Conservation (phyloP, 2,888 invertebrate species). For the Phortica magna region DNA sequence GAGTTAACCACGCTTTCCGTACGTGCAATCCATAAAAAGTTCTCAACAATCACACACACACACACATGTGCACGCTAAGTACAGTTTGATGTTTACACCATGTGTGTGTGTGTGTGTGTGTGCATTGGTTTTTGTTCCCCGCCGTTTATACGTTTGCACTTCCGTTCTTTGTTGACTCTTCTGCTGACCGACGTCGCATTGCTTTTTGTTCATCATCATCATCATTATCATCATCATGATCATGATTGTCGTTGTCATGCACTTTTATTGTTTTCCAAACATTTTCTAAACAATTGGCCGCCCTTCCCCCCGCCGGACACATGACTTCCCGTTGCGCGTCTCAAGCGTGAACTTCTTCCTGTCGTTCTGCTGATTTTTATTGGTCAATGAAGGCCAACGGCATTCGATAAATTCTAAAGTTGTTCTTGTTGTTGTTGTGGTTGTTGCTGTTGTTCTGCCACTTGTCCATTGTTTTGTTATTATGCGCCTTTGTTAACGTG, state of each 20-base stretch:
- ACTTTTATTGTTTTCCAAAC: conserved; percentile 31
- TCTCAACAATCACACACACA: conserved; percentile 11
- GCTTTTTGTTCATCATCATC: neutral
- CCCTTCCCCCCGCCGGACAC: conserved; percentile 26
- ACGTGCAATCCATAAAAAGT: conserved; percentile 28
- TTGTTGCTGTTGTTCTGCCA: conserved; percentile 20
- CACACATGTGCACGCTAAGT: neutral
- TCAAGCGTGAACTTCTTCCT: conserved; percentile 35
- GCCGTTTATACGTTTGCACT: conserved; percentile 65
- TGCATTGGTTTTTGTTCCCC: conserved; percentile 57
- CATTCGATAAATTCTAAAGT: conserved; percentile 48
- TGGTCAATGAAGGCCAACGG: conserved; percentile 70
- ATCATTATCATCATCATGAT: neutral
- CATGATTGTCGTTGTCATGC: neutral
- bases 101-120: neutral
- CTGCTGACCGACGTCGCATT: too few species aligned
- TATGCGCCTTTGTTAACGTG: conserved; percentile 15
- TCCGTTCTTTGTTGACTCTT: conserved; percentile 52
- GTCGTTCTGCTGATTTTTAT: conserved; percentile 26
- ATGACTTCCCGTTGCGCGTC: neutral
- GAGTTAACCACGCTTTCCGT: neutral
- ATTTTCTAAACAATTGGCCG: conserved; percentile 14
- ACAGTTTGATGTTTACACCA: conserved; percentile 15
- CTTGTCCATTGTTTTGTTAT: conserved; percentile 13
- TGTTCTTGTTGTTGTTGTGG: conserved; percentile 24